A percentile compares a stretch with the other conserved stretches of the same genome.
These are phyloP conservation scores for Elmis aenea DNA, from an alignment of 2,888 invertebrate species.

Conservation along the genomic window DNA sequence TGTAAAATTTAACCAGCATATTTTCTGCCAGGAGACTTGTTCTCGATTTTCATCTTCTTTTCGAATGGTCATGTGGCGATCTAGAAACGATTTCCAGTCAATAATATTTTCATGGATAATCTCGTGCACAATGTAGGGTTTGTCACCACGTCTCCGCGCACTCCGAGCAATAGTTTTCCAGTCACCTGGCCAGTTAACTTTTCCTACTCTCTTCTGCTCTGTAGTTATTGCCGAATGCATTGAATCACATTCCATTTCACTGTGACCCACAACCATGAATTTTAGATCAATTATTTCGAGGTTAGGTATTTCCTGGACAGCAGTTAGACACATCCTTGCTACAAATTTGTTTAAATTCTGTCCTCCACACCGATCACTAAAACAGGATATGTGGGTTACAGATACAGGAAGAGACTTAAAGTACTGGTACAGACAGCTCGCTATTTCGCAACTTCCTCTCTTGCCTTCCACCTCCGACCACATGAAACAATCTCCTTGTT, in stretches of 20 bases:
- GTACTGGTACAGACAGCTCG: constrained; percentile 16
- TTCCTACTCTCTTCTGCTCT: constrained; percentile 17
- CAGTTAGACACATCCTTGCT: constrained; percentile 23
- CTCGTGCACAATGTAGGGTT: constrained; percentile 10
- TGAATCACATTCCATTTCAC: constrained; percentile 19
- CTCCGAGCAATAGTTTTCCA: constrained; percentile 20
- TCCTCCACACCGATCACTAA: constrained; percentile 30
- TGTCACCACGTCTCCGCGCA: constrained; percentile 18
- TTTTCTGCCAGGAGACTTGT: constrained; percentile 13
- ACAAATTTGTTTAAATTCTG: constrained; percentile 29
- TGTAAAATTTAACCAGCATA: constrained; percentile 14
- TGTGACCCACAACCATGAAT: constrained; percentile 21
- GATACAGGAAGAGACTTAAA: constrained; percentile 23
- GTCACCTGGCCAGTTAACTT: constrained; percentile 19
- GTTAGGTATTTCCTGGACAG: constrained; percentile 20
- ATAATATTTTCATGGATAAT: constrained; percentile 4
- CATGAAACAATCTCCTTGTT: constrained; percentile 25
- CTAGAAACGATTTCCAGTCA: constrained; percentile 3
- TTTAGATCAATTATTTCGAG: constrained; percentile 25
- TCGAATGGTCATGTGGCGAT: constrained; percentile 5
- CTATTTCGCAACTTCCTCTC: constrained; percentile 26
- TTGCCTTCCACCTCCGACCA: constrained; percentile 25
- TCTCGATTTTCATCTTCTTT: constrained; percentile 11
- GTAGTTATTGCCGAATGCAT: constrained; percentile 22
- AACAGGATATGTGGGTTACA: constrained; percentile 21